These are phyloP conservation scores for Ennomos fuscantarius DNA, from an alignment of 2,888 invertebrate genomes.

Conservation along the genomic window DNA sequence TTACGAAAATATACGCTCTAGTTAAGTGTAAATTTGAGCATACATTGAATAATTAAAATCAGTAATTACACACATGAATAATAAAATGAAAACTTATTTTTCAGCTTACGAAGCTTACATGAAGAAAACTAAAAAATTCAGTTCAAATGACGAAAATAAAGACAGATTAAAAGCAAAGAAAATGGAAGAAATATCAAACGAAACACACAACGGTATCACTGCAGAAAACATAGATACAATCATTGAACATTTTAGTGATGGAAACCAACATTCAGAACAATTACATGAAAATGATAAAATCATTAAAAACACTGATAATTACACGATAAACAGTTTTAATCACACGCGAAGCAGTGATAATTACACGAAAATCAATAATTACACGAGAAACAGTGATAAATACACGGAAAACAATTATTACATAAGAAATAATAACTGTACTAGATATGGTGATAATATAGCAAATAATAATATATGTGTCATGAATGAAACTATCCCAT, in stretches of 20 bases:
- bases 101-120: slow-evolving; percentile 70
- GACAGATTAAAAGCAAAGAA: slow-evolving; percentile 31
- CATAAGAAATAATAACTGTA: slow-evolving; percentile 7
- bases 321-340: slow-evolving; percentile 3
- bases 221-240: slow-evolving; percentile 31
- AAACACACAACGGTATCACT: slow-evolving; percentile 45
- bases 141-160: slow-evolving; percentile 25
- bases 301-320: not conserved
- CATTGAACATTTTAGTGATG: slow-evolving; percentile 17
- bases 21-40: too few relatives aligned
- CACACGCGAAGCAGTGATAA: not conserved
- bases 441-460: slow-evolving; percentile 2
- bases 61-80: too few relatives aligned
- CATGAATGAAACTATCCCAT: slow-evolving; percentile 19
- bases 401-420: slow-evolving; percentile 5
- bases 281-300: not conserved
- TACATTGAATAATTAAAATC: too few relatives aligned
- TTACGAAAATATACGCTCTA: too few relatives aligned
- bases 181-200: slow-evolving; percentile 42
- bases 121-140: slow-evolving; percentile 44
- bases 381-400: slow-evolving; percentile 4
- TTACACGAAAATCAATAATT: not conserved
- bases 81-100: slow-evolving; percentile 34
- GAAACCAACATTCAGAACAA: slow-evolving; percentile 1
- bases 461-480: slow-evolving; percentile 15